phyloP scores from a whole-genome alignment of 2,113 vertebrate genomes.

The Chamaetylas fuelleborni region DNA sequence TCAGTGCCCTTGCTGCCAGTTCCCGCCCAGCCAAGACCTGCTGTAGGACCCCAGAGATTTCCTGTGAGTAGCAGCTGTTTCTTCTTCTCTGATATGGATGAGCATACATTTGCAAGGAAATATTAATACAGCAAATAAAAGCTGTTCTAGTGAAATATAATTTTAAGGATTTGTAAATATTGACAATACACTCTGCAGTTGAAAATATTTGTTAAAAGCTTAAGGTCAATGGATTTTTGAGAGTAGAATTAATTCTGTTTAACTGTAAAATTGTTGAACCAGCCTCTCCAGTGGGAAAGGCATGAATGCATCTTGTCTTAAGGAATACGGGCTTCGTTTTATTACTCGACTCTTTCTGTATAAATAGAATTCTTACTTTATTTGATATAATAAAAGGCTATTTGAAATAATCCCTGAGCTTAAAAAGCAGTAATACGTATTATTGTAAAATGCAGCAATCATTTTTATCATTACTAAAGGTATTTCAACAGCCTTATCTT shows the following conservation, averaged over 20 bases:
- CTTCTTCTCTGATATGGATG: constrained; percentile 71
- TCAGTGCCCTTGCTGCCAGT: constrained; percentile 95
- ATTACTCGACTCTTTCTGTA: constrained; percentile 25
- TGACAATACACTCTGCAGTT: constrained; percentile 80
- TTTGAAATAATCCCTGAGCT: constrained; percentile 19
- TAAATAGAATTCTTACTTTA: constrained; percentile 53
- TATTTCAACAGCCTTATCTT: background rate
- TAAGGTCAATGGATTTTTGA: constrained; percentile 79
- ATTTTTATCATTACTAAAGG: background rate
- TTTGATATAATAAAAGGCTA: constrained; percentile 40
- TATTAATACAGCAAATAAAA: constrained; percentile 81
- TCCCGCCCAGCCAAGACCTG: constrained; percentile 93
- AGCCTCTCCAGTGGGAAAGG: constrained; percentile 60
- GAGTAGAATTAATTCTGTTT: constrained; percentile 78
- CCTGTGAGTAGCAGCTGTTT: constrained; percentile 91
- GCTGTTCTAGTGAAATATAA: constrained; percentile 74
- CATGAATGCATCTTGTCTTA: constrained; percentile 36
- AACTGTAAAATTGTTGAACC: constrained; percentile 75
- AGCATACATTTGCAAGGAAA: constrained; percentile 75
- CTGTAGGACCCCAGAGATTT: constrained; percentile 94
- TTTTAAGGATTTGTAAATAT: constrained; percentile 84
- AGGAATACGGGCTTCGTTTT: constrained; percentile 56
- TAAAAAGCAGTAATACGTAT: constrained; percentile 23
- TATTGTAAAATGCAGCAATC: background rate
- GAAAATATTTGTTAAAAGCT: constrained; percentile 85